Evolutionary conservation across 2,797 vertebrate species (phyloP).

Genomic region (Heliangelus exortis): DNA sequence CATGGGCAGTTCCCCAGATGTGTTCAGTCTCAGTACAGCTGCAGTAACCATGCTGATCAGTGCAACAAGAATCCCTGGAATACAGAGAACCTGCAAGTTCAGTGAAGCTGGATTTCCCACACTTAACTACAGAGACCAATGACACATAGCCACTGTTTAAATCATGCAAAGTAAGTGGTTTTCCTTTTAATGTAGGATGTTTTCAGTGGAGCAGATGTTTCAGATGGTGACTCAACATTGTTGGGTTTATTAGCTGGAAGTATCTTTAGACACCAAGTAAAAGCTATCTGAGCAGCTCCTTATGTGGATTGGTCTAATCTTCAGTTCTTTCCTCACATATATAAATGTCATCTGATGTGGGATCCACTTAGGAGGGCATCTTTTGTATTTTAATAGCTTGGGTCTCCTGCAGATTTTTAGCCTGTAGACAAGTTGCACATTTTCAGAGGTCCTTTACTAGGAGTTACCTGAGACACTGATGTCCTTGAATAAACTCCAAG

Average conservation of each 20-base stretch:
- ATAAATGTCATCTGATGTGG: neutral
- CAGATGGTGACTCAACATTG: neutral
- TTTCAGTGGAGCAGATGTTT: neutral
- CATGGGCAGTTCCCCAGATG: neutral
- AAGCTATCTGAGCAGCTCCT: neutral
- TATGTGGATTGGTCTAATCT: neutral
- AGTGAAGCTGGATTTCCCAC: neutral
- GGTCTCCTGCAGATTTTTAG: neutral
- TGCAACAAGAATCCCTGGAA: neutral
- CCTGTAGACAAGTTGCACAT: neutral
- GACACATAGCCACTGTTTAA: neutral
- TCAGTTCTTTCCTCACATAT: neutral
- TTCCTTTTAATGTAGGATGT: neutral
- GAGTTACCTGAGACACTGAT: neutral
- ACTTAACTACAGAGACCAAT: neutral
- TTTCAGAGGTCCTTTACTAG: neutral
- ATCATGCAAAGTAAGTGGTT: neutral
- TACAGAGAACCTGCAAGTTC: neutral
- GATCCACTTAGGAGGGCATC: neutral
- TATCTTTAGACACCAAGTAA: neutral
- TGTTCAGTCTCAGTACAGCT: neutral
- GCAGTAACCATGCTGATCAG: neutral
- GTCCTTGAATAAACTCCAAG: neutral
- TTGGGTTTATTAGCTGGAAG: neutral
- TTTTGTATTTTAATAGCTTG: neutral